Percentiles rank a stretch among this genome's conserved stretches.
These are phyloP conservation scores for Carassius gibelio DNA, from an alignment of 2,113 vertebrate genomes.

Conservation along the genomic window DNA sequence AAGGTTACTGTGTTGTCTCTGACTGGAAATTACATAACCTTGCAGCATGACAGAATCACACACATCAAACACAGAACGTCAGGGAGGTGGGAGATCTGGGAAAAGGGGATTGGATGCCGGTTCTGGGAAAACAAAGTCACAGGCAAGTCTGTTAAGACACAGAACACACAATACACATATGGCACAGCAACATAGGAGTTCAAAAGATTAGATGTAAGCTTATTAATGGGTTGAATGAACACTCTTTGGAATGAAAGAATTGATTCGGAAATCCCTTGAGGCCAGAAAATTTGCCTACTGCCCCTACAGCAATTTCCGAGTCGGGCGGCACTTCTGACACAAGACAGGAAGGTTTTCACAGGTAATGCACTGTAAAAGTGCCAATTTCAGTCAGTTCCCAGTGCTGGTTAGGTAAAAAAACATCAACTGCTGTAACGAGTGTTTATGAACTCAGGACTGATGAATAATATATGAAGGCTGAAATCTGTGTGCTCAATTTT, in stretches of 20 bases:
- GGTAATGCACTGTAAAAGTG: conserved; percentile 68
- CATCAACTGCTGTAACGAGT: not conserved
- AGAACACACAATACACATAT: conserved; percentile 21
- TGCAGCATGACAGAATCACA: conserved; percentile 4
- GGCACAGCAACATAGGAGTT: conserved; percentile 35
- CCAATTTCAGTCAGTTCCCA: not conserved
- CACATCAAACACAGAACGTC: conserved; percentile 6
- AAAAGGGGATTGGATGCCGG: conserved; percentile 59
- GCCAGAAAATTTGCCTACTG: conserved; percentile 85
- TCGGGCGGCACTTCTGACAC: conserved; percentile 88
- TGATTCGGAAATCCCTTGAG: conserved; percentile 71
- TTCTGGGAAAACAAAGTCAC: not conserved
- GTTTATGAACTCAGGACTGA: not conserved
- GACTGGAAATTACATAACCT: conserved; percentile 13
- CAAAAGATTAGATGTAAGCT: conserved; percentile 17
- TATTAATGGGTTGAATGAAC: not conserved
- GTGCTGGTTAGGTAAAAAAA: conserved; percentile 3
- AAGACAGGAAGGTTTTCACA: conserved; percentile 76
- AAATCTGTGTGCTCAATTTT: not conserved
- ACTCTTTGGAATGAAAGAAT: conserved; percentile 32
- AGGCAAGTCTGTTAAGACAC: not conserved
- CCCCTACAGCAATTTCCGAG: conserved; percentile 91
- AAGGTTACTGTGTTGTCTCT: conserved; percentile 28
- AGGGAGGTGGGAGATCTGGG: not conserved
- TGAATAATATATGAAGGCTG: not conserved